Base-by-base conservation (phyloP, 2,888 invertebrate genomes). In the Cheilosia vernalis region DNA sequence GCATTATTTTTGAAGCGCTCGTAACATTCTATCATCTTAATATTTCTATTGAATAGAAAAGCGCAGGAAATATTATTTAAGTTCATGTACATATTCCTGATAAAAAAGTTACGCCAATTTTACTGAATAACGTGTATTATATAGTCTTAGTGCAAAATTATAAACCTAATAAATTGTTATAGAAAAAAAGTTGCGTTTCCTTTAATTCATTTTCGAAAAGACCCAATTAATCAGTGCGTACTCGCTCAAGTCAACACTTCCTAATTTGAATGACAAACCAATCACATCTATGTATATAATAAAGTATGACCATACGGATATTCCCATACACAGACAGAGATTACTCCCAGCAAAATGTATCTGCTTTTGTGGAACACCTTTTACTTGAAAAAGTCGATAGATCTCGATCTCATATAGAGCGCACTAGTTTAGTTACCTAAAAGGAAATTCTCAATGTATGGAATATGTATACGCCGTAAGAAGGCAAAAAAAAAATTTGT, bases 351-450 rank as follows among this genome's bases (percentile, higher is more conserved):
- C 53, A 77, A 13, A 10, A 78, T 63, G 78, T 70, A 63, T 78
- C 78, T 56, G 61, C 21, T 78, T 70, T 78, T 74, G 37, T 47
- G 78, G 56, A 79, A 79, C 72, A 79, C 79, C 79, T 79, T 72
- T 77, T 63, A 56, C 51, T 66, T 72, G 58, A 53, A 66, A 67
- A 64, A 70, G 76, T 70, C 58, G 69, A 77, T 82, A 77, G 77
- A 82, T 47, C 37, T 47, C n/a, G 44, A 19, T 70, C 66, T 70
- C 56, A 58, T 66, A 72, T 72, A 60, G 70, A 72, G 72, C 77
- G 77, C 77, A 55, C 77, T 78, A 58, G 67, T 64, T 56, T 51
- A 60, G 72, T 72, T 60, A 77, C 66, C 77, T 55, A 72, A 70
- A 77, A 60, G 66, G 55, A 82, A 55, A 72, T 55, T 19, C 58